Conservation (phyloP, 2,797 vertebrate genomes). For the Pangasius djambal region DNA sequence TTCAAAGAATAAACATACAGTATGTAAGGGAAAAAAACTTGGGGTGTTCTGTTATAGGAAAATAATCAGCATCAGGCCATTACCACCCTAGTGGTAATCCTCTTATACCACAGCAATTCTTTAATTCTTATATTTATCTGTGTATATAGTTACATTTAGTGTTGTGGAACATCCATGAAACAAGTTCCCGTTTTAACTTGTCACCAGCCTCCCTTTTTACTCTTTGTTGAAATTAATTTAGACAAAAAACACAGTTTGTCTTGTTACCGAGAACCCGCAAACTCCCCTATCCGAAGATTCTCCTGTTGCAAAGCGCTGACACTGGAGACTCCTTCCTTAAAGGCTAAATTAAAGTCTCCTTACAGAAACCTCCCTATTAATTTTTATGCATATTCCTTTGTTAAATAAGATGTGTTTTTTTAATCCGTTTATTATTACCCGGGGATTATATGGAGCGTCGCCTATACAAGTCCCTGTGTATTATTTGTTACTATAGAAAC, state of each 20-base stretch:
- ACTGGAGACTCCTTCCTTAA: background rate
- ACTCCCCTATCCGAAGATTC: background rate
- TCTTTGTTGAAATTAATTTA: background rate
- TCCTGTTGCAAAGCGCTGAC: background rate
- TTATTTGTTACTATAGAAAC: background rate
- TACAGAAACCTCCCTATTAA: background rate
- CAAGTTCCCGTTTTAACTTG: background rate
- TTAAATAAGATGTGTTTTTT: background rate
- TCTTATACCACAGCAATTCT: background rate
- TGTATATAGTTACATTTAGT: background rate
- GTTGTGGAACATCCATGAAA: background rate
- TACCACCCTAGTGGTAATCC: background rate
- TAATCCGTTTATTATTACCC: background rate
- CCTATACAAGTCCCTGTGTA: background rate
- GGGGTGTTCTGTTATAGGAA: background rate
- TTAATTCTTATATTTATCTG: background rate
- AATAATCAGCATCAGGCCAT: background rate
- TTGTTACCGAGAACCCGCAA: background rate
- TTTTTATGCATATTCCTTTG: background rate
- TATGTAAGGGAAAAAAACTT: background rate
- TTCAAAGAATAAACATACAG: background rate
- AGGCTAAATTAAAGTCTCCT: background rate
- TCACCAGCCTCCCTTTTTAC: background rate
- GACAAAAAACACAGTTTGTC: background rate
- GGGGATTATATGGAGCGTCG: background rate